Evolutionary conservation across 2,888 invertebrate species (phyloP).

Genomic region (Andrena dorsata): DNA sequence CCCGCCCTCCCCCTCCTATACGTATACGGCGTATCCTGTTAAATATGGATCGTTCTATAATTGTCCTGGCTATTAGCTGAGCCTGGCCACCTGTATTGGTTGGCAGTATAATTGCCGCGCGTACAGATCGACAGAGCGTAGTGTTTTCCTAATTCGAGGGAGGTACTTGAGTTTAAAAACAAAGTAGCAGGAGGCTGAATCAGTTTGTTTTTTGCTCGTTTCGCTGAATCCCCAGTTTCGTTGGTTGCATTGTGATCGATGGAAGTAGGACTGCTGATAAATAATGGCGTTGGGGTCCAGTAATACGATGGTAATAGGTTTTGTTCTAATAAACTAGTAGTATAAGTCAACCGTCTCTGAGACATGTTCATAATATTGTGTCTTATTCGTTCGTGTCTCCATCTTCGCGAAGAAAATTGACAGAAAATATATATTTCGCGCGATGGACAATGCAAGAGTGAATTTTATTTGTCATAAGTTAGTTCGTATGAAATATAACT

Average conservation of each 20-base stretch:
- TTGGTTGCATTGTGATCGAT: too few relatives aligned
- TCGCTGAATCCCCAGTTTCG: too few relatives aligned
- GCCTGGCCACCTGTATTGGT: conserved; percentile 35
- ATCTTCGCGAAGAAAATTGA: not conserved
- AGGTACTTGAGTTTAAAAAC: not conserved
- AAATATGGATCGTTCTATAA: conserved; percentile 62
- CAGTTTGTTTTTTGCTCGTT: too few relatives aligned
- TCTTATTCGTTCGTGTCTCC: too few relatives aligned
- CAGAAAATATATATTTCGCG: not conserved
- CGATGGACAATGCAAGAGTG: not conserved
- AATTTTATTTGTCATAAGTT: not conserved
- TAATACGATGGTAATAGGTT: not conserved
- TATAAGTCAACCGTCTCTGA: not conserved
- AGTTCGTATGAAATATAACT: too few relatives aligned
- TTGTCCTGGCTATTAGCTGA: conserved; percentile 54
- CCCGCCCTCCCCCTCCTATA: not conserved
- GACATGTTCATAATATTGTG: not conserved
- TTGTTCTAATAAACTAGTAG: not conserved
- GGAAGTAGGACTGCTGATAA: too few relatives aligned
- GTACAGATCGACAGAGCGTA: conserved; percentile 23
- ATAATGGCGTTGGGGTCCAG: too few relatives aligned
- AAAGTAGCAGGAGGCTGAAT: too few relatives aligned
- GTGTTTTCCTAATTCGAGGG: not conserved
- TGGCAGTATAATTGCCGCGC: conserved; percentile 27
- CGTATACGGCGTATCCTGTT: conserved; percentile 32